Evolutionary conservation across 2,797 vertebrate genomes (phyloP).

Genomic region (Chelidonichthys spinosus): DNA sequence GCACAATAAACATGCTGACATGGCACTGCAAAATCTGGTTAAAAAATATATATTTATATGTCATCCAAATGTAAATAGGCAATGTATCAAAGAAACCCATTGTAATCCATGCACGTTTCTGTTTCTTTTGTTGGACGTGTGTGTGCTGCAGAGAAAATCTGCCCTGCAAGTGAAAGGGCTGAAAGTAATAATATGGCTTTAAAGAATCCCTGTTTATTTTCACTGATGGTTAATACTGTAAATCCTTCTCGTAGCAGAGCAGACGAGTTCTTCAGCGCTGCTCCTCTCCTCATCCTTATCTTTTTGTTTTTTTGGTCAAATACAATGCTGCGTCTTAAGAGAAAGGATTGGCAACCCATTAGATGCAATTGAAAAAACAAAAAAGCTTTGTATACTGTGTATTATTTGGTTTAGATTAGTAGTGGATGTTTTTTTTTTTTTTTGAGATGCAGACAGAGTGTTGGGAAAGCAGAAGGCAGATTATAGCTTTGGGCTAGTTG

Average conservation of each 20-base stretch:
- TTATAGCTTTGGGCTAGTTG: slow-evolving; percentile 61
- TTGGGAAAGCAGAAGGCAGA: slow-evolving; percentile 64
- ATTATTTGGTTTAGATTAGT: slow-evolving; percentile 10
- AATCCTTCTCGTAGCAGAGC: slow-evolving; percentile 59
- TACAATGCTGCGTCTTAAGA: slow-evolving; percentile 18
- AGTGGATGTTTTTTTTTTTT: slow-evolving; percentile 9
- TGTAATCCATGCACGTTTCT: slow-evolving; percentile 18
- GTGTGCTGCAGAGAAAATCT: slow-evolving; percentile 26
- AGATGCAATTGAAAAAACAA: slow-evolving; percentile 21
- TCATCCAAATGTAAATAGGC: neutral
- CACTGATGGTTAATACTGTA: slow-evolving; percentile 69
- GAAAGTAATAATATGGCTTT: slow-evolving; percentile 54
- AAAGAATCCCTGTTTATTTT: slow-evolving; percentile 68
- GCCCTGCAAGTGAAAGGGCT: slow-evolving; percentile 59
- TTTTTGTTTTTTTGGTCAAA: slow-evolving; percentile 10
- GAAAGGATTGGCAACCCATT: slow-evolving; percentile 3
- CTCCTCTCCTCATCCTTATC: slow-evolving; percentile 13
- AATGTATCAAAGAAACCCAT: neutral
- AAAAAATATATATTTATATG: neutral
- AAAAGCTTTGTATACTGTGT: neutral
- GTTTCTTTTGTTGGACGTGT: slow-evolving; percentile 19
- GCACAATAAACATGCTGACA: neutral
- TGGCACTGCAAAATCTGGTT: neutral
- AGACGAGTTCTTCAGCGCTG: slow-evolving; percentile 31
- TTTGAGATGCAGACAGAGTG: slow-evolving; percentile 31